Base-by-base conservation (phyloP, 2,797 vertebrate species). In the Epinephelus malabaricus region DNA sequence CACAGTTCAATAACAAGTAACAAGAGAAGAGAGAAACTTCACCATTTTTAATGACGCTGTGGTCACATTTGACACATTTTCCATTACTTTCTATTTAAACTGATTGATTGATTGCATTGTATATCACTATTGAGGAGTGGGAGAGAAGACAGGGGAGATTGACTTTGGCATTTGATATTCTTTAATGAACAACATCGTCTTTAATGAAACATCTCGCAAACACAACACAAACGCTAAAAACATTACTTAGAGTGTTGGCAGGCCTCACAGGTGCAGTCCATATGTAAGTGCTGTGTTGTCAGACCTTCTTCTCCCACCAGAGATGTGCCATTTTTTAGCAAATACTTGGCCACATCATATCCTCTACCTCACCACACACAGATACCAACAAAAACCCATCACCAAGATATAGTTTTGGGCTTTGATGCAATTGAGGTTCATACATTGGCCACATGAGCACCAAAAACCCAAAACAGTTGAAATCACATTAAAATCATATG, bases 161-260 rank as follows among this genome's bases (percentile, higher is more conserved):
- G 56, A 77, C 19, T 49, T 47, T 15, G 15, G 25, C 13, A 4
- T 82, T 58, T 73, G 23, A 81, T 69, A 27, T 63, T 62, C 30
- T 49, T 67, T 68, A 69, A 68, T 83, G 46, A 76, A 79, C 50
- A 23, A 18, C 49, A 23, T 38, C 3, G 7, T 78, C 55, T 66
- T 83, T 63, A 38, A 67, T 62, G 7, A 68, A 72, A 62, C 6
- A 45, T 68, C 51, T 53, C 3, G 2, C 60, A 69, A 65, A 69
- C n/a, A 43, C 21, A 60, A 45, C 49, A 76, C 34, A 47, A 43
- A 51, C 38, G 21, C 23, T 54, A 65, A 76, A 15, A 43, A 25
- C 23, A n/a, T 69, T 75, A 54, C 69, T 80, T 67, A 76, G 17
- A 46, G 53, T 17, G 27, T 60, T 69, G 54, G 38, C 66, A 78